Percentiles rank a stretch among this genome's conserved stretches.
Evolutionary conservation across 2,113 vertebrate genomes (phyloP).

Genomic region (Gallinago media): DNA sequence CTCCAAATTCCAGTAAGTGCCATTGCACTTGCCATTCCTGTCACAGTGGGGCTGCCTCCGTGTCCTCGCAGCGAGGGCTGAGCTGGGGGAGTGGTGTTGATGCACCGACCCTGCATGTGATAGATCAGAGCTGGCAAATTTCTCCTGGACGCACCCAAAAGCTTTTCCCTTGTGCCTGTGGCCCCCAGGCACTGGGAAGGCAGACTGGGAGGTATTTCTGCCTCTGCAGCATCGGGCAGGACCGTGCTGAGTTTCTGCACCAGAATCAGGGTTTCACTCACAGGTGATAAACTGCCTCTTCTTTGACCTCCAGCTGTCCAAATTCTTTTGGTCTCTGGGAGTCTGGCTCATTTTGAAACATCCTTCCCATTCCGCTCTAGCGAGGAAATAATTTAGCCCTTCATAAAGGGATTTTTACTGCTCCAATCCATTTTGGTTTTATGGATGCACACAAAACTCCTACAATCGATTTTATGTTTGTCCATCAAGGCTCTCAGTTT

Average conservation of each 20-base stretch:
- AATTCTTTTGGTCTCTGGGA: not conserved
- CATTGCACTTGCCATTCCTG: rapidly evolving
- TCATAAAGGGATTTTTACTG: conserved; percentile 10
- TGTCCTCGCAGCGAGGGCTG: not conserved
- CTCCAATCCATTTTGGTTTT: not conserved
- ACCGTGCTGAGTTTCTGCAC: not conserved
- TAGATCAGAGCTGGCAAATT: not conserved
- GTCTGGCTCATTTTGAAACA: not conserved
- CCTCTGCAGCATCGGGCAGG: not conserved
- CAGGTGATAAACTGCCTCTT: not conserved
- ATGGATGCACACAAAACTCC: not conserved
- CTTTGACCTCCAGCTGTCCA: not conserved
- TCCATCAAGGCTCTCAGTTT: not conserved
- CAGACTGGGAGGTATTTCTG: not conserved
- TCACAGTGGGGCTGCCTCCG: not conserved
- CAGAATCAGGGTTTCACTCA: not conserved
- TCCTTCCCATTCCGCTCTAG: not conserved
- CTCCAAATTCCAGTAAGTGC: not conserved
- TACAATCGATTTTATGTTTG: not conserved
- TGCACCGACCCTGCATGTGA: rapidly evolving
- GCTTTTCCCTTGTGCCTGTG: not conserved
- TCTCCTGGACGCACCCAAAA: rapidly evolving
- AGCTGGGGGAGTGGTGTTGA: not conserved
- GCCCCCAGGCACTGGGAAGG: not conserved
- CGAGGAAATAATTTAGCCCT: not conserved